Evolutionary conservation across 2,888 invertebrate species (phyloP), one percentile per base, ranked within the genome.

Genomic region (Cordilura impudica): DNA sequence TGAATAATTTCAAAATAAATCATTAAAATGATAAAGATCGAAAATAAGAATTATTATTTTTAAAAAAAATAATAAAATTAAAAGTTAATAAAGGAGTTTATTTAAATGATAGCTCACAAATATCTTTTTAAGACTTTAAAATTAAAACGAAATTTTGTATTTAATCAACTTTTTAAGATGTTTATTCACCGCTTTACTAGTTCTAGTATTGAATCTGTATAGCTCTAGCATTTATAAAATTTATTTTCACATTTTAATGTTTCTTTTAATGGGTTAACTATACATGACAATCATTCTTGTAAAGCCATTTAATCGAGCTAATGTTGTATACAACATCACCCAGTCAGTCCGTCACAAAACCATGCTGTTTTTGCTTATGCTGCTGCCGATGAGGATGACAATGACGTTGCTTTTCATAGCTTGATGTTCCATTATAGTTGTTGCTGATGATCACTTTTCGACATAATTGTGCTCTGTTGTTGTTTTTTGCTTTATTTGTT

Each of bases 381-480:
- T 67, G 60, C 26, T 19, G 65, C 47, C 56, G 49, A 56, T 61
- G 58, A 60, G 60, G 70, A 74, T 74, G 78, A 69, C 74, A 65
- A 78, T 63, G 78, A 78, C 53, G 73, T 53, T 35, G 69, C 45
- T 77, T n/a, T 53, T 43, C 66, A n/a, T n/a, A n/a, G 31, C 14
- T 49, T 54, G 47, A 61, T 63, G 54, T 61, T 67, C 7, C 21
- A 49, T 45, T 60, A 45, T 16, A 45, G 23, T 6, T 69, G 31
- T 39, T 60, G 77, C 71, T 77, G 66, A 35, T 78, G 77, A 74
- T 78, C 70, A 74, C 35, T 73, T 61, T 71, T 74, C 65, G 78
- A 74, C 74, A 74, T 78, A 74, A 74, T 74, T 79, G 69, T 31
- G 39, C 65, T n/a, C n/a, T 60, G 71, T 73, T 70, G 71, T 73